Evolutionary conservation across 2,113 vertebrate species (phyloP).

Genomic region (Gila orcuttii): DNA sequence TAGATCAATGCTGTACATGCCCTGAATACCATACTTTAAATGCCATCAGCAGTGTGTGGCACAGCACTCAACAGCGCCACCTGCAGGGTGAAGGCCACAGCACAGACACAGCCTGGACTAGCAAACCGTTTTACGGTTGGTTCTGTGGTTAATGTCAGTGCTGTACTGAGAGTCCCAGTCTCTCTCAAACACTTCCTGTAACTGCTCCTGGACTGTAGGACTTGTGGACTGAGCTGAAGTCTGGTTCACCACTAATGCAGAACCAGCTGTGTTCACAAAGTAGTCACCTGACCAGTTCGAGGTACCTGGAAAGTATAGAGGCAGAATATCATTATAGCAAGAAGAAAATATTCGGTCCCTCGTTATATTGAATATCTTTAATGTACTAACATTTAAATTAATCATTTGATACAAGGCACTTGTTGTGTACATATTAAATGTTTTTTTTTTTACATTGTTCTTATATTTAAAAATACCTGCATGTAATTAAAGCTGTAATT

Average conservation of each 20-base stretch:
- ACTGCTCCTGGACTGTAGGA: constrained; percentile 74
- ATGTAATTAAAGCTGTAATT: too few species aligned
- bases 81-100: not conserved
- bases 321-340: not conserved
- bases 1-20: not conserved
- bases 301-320: constrained; percentile 74
- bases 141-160: constrained; percentile 63
- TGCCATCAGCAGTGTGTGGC: not conserved
- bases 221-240: constrained; percentile 37
- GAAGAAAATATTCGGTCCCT: not conserved
- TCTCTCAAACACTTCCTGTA: constrained; percentile 80
- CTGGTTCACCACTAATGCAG: constrained; percentile 83
- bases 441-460: too few species aligned
- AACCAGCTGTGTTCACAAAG: constrained; percentile 82
- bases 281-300: constrained; percentile 94
- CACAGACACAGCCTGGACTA: not conserved
- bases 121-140: constrained; percentile 55
- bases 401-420: too few species aligned
- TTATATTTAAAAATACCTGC: too few species aligned
- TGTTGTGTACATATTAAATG: too few species aligned
- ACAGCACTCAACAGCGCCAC: not conserved
- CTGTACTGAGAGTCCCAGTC: constrained; percentile 88
- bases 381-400: too few species aligned
- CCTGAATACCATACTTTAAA: constrained; percentile 13
- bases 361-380: too few species aligned